Evolutionary conservation across 2,797 vertebrate genomes (phyloP), one percentile per base, ranked within the genome.

Genomic region (Coregonus sp.): DNA sequence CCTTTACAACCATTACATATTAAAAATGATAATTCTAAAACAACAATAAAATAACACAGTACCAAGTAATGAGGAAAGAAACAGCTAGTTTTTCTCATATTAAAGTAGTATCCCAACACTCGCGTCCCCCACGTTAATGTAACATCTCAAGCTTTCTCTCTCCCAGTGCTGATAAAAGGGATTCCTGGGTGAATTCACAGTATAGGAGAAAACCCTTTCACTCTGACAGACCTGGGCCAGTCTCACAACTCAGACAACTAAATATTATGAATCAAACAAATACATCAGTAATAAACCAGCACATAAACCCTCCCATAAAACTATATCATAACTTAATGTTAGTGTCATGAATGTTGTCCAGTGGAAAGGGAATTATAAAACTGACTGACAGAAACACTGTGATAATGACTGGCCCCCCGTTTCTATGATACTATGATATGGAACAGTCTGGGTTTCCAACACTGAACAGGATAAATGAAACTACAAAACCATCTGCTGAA

Each of bases 21-120:
- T 83, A 50, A 78, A 78, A 87, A 88, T 90, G 87, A 90, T 88
- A 89, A 86, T 88, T 89, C 81, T 50, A 90, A 91, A 92, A 88
- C 77, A 85, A 84, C 59, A 78, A 65, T 56, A 37, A 80, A 51
- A 87, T 83, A 84, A 89, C 85, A 87, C 90, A 86, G 84, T 86
- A 89, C 87, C 82, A 90, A 89, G 18, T 52, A 54, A 68, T 51
- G 47, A 59, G 35, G 29, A 70, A 54, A 79, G 16, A 74, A 91
- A 89, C 86, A 85, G 81, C 74, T 69, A 82, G 75, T 79, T 85
- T 87, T 73, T 79, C 29, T 84, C 75, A 79, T 70, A 50, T 78
- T 20, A 56, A 66, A 86, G 37, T 72, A 85, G 82, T 6, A 72
- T 84, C 11, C 84, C 79, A 77, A 80, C 77, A 77, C 72, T 66